phyloP scores from a whole-genome alignment of 2,797 vertebrate genomes.

The Cryptoprocta ferox region DNA sequence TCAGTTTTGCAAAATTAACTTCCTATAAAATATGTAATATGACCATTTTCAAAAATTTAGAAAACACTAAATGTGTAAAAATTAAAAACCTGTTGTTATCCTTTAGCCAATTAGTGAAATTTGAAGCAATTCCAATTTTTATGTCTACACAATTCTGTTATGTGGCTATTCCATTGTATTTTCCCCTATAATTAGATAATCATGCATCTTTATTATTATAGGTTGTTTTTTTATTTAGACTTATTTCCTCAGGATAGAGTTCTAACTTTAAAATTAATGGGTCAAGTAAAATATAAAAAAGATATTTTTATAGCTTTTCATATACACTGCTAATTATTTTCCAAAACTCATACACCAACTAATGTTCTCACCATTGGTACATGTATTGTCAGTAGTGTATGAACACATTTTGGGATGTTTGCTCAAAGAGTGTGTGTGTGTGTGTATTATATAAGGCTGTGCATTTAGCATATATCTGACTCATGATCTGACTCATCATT shows the following conservation, averaged over 20 bases:
- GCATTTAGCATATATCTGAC: conserved; percentile 52
- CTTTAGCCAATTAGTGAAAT: not conserved
- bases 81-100: not conserved
- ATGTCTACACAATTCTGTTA: not conserved
- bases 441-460: not conserved
- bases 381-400: not conserved
- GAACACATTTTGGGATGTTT: conserved; percentile 34
- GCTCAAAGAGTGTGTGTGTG: not conserved
- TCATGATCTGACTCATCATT: not conserved
- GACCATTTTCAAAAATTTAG: not conserved
- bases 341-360: not conserved
- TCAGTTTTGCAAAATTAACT: conserved; percentile 48
- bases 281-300: conserved; percentile 1
- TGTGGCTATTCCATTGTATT: not conserved
- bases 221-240: conserved; percentile 24
- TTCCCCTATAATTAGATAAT: not conserved
- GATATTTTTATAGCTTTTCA: conserved; percentile 29
- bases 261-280: conserved; percentile 24
- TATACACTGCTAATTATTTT: conserved; percentile 17
- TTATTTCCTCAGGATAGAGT: conserved; percentile 2
- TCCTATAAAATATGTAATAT: conserved; percentile 15
- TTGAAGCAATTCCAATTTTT: conserved; percentile 22
- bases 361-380: not conserved
- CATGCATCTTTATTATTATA: not conserved
- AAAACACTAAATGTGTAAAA: not conserved